Percentiles rank a stretch among this genome's conserved stretches.
Evolutionary conservation across 2,113 vertebrate species (phyloP).

Genomic region (Pelecanoides urinatrix): DNA sequence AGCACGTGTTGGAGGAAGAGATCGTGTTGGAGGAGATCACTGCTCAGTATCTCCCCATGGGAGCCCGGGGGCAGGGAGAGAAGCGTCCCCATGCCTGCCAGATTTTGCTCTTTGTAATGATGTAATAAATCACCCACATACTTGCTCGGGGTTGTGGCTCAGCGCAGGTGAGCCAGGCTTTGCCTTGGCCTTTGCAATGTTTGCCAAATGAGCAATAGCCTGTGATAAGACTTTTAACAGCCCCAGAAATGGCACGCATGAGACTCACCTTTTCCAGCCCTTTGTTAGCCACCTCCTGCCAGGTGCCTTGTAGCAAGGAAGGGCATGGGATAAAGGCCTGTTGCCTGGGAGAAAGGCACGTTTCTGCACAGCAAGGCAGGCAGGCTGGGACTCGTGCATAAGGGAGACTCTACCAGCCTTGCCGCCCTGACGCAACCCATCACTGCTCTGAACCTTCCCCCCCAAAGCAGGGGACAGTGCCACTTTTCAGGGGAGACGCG

Average conservation of each 20-base stretch:
- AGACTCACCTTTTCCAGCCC: neutral
- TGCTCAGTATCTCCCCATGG: neutral
- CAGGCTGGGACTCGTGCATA: neutral
- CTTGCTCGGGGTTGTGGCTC: constrained; percentile 7
- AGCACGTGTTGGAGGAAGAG: constrained; percentile 1
- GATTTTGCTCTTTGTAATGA: neutral
- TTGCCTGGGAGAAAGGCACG: neutral
- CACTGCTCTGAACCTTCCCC: neutral
- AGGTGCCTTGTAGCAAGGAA: neutral
- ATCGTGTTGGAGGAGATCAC: neutral
- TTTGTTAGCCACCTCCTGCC: neutral
- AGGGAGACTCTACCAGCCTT: neutral
- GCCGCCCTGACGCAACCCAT: neutral
- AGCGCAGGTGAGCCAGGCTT: neutral
- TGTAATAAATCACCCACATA: constrained; percentile 12
- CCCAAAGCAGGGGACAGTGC: neutral
- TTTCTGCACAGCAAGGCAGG: neutral
- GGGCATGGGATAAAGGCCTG: neutral
- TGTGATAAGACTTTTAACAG: neutral
- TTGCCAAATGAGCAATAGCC: neutral
- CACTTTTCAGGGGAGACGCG: neutral
- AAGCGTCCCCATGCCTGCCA: constrained; percentile 32
- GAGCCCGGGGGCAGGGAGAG: constrained; percentile 40
- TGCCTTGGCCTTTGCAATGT: neutral
- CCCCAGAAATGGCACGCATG: neutral